phyloP scores from a whole-genome alignment of 1,140 invertebrate species.

The Varroa destructor region DNA sequence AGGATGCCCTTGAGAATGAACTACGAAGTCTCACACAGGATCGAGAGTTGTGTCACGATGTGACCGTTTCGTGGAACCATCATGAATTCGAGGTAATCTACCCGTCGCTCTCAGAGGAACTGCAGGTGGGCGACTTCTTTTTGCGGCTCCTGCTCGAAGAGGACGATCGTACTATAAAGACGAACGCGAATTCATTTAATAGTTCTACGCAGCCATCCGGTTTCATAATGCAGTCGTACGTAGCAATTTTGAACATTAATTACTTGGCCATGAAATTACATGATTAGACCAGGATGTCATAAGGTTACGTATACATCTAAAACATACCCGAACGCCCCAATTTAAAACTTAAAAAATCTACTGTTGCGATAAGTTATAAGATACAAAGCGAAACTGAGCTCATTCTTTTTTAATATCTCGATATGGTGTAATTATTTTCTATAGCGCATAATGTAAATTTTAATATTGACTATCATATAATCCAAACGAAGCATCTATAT shows the following conservation, averaged over 20 bases:
- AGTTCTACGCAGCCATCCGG: not conserved
- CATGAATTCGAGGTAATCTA: conserved; percentile 90
- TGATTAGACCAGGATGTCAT: no score
- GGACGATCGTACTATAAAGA: conserved; percentile 43
- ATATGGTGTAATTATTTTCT: no score
- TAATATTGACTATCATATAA: no score
- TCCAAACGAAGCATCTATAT: no score
- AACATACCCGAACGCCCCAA: no score
- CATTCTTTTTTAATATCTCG: no score
- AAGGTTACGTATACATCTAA: no score
- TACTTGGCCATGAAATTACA: conserved; percentile 11
- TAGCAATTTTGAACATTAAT: not conserved
- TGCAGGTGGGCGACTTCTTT: conserved; percentile 97
- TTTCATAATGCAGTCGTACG: conserved; percentile 25
- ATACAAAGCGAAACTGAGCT: no score
- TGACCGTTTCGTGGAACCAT: conserved; percentile 91
- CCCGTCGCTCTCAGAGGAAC: conserved; percentile 81
- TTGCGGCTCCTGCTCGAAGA: conserved; percentile 83
- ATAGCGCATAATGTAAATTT: no score
- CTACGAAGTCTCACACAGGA: conserved; percentile 75
- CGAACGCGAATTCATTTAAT: not conserved
- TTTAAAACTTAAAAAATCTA: no score
- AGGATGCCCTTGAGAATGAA: conserved; percentile 83
- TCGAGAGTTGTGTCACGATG: conserved; percentile 59
- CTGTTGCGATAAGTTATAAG: no score